These are phyloP conservation scores for Beroe forskalii DNA, from an alignment of 37 sponge, comb jelly and placozoan species.

Conservation along the genomic window DNA sequence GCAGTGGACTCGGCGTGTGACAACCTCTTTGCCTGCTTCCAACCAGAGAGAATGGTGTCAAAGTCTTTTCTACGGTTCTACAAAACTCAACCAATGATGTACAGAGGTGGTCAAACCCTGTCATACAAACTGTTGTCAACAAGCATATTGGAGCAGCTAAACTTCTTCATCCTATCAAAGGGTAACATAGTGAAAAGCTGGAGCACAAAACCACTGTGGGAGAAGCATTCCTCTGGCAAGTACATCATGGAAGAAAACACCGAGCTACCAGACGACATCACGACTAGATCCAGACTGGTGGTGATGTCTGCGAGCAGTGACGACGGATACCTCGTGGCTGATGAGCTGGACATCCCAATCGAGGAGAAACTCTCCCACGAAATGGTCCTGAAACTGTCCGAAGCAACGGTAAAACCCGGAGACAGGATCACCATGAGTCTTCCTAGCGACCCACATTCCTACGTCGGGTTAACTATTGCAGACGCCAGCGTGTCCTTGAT, in stretches of 20 bases:
- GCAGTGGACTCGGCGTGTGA: slow-evolving; percentile 26
- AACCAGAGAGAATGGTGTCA: slow-evolving; percentile 51
- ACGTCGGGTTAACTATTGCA: neutral
- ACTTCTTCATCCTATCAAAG: slow-evolving; percentile 18
- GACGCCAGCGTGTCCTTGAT: neutral
- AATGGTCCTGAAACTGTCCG: neutral
- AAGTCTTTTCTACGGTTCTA: neutral
- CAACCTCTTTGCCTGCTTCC: slow-evolving; percentile 12
- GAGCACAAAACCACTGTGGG: neutral
- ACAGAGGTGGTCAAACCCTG: neutral
- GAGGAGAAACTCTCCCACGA: neutral
- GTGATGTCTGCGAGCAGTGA: neutral
- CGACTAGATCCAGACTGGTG: neutral
- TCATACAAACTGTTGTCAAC: neutral
- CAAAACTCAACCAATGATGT: slow-evolving; percentile 1
- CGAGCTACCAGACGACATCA: neutral
- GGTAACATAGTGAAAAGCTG: slow-evolving; percentile 14
- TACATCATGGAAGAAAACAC: too few relatives aligned
- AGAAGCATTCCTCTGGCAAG: neutral
- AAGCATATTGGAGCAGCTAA: neutral
- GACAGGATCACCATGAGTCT: neutral
- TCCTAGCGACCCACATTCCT: slow-evolving; percentile 1
- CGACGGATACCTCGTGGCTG: slow-evolving; percentile 5
- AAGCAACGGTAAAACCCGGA: neutral
- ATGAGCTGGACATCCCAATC: slow-evolving; percentile 2